A percentile compares a stretch with the other conserved stretches of the same genome.
phyloP scores from a whole-genome alignment of 2,797 vertebrate genomes.

The Strix occidentalis region DNA sequence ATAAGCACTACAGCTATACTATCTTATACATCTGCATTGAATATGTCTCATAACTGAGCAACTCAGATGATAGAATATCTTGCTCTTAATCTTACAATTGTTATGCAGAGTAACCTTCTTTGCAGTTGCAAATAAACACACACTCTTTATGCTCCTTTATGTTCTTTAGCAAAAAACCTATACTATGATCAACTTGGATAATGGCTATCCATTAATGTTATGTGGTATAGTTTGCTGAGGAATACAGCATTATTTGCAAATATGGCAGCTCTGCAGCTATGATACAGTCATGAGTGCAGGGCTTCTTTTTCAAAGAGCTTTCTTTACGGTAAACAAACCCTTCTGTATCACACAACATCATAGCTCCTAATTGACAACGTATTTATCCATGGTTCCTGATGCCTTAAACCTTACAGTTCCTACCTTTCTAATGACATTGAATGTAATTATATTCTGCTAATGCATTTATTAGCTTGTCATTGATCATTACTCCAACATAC shows the following conservation, averaged over 20 bases:
- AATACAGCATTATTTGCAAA: neutral
- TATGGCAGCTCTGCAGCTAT: neutral
- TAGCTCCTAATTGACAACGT: neutral
- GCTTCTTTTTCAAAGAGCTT: neutral
- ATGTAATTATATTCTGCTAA: neutral
- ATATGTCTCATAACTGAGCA: neutral
- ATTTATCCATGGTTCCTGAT: neutral
- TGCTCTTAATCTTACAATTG: neutral
- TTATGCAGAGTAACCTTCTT: neutral
- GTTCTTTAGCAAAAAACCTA: neutral
- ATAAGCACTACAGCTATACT: neutral
- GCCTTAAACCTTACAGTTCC: neutral
- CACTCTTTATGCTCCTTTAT: neutral
- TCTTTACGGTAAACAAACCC: neutral
- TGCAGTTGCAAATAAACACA: neutral
- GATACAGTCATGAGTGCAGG: neutral
- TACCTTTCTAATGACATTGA: neutral
- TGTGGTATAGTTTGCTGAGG: neutral
- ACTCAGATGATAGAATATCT: neutral
- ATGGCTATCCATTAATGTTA: neutral
- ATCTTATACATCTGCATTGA: neutral
- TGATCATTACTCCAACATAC: neutral
- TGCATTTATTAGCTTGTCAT: neutral
- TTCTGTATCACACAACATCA: neutral
- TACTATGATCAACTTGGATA: neutral